Conservation (phyloP, 2,113 vertebrate species). For the Oncorhynchus gorbuscha region DNA sequence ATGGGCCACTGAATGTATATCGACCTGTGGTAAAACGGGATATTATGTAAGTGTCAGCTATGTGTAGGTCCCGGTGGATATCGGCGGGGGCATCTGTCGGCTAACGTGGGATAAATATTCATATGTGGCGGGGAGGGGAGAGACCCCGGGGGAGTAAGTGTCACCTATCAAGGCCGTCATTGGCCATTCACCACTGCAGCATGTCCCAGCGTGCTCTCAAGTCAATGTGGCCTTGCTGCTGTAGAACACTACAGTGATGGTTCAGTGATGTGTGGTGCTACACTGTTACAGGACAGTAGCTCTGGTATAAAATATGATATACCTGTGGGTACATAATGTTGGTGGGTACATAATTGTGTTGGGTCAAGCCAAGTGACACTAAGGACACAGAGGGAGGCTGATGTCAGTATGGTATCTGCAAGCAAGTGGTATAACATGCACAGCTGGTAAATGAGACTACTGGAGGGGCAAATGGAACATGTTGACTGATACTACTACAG, state of each 20-base stretch:
- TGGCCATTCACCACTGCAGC: slow-evolving; percentile 7
- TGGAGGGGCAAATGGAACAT: no score
- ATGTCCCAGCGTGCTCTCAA: slow-evolving; percentile 35
- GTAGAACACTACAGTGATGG: not conserved
- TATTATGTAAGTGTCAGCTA: slow-evolving; percentile 41
- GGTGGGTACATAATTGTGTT: not conserved
- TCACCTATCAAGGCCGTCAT: slow-evolving; percentile 35
- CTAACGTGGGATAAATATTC: slow-evolving; percentile 57
- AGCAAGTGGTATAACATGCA: no score
- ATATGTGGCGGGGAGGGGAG: slow-evolving; percentile 28
- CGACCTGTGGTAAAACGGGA: slow-evolving; percentile 14
- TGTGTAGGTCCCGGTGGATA: slow-evolving; percentile 45
- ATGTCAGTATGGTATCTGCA: slow-evolving; percentile 19
- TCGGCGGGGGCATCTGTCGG: slow-evolving; percentile 33
- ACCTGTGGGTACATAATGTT: slow-evolving; percentile 35
- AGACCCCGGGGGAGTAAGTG: slow-evolving; percentile 23
- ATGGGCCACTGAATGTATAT: no score
- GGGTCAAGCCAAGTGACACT: slow-evolving; percentile 40
- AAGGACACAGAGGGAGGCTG: slow-evolving; percentile 48
- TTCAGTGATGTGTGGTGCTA: slow-evolving; percentile 9
- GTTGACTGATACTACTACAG: no score
- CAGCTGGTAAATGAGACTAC: no score
- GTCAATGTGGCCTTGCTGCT: slow-evolving; percentile 8
- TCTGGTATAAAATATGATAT: slow-evolving; percentile 7
- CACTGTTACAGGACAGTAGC: not conserved